A percentile compares a stretch with the other conserved stretches of the same genome.
Conservation (phyloP, 2,888 invertebrate species). For the Baronia brevicornis region DNA sequence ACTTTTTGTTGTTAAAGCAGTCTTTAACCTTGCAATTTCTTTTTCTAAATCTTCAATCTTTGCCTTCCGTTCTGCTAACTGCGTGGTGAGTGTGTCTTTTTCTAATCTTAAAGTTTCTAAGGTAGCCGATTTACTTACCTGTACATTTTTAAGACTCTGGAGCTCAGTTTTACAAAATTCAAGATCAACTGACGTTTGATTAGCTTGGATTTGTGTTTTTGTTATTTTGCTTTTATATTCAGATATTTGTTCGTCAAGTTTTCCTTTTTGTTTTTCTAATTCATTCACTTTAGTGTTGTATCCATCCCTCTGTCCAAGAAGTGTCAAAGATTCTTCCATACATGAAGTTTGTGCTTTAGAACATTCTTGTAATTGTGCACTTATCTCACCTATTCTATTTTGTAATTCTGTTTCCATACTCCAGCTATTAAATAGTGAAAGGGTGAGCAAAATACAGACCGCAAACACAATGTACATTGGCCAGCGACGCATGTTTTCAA, state of each 20-base stretch:
- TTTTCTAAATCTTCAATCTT: slow-evolving; percentile 59
- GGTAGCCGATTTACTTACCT: slow-evolving; percentile 58
- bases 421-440: slow-evolving; percentile 69
- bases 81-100: slow-evolving; percentile 54
- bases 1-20: slow-evolving; percentile 53
- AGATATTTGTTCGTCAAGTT: slow-evolving; percentile 41
- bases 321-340: slow-evolving; percentile 56
- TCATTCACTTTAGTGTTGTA: slow-evolving; percentile 52
- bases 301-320: slow-evolving; percentile 55
- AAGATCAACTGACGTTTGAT: slow-evolving; percentile 52
- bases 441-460: slow-evolving; percentile 55
- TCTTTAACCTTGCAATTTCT: slow-evolving; percentile 49
- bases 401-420: slow-evolving; percentile 58
- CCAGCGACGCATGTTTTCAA: slow-evolving; percentile 72
- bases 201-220: slow-evolving; percentile 52
- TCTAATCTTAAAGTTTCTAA: slow-evolving; percentile 62
- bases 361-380: slow-evolving; percentile 58
- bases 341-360: slow-evolving; percentile 57
- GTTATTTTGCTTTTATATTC: slow-evolving; percentile 42
- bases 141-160: slow-evolving; percentile 63
- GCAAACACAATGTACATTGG: slow-evolving; percentile 65
- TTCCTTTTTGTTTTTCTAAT: slow-evolving; percentile 47
- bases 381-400: slow-evolving; percentile 47
- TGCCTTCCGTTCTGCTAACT: slow-evolving; percentile 52
- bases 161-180: slow-evolving; percentile 63